These are phyloP conservation scores for Corydoras maculifer DNA, from an alignment of 2,113 vertebrate species.

Conservation along the genomic window DNA sequence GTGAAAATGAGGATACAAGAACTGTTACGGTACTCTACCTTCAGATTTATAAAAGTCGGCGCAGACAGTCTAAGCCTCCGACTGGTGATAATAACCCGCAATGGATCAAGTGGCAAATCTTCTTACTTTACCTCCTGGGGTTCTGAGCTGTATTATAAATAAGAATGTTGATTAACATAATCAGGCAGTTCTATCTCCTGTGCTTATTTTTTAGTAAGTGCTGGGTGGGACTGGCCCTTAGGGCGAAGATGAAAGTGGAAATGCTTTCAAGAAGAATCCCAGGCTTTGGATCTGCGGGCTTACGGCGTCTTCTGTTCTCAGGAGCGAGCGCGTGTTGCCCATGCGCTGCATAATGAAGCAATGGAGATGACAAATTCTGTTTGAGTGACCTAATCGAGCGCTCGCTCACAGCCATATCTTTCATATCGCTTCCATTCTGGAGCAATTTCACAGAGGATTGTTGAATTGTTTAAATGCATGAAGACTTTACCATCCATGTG, in stretches of 20 bases:
- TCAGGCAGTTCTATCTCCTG: conserved; percentile 29
- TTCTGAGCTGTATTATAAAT: conserved; percentile 14
- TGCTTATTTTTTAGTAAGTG: conserved; percentile 17
- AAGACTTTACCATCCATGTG: not conserved
- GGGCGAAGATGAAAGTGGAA: conserved; percentile 12
- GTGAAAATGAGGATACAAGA: too few relatives aligned
- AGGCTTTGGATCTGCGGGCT: conserved; percentile 13
- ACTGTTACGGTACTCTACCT: too few relatives aligned
- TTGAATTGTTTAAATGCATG: conserved; percentile 14
- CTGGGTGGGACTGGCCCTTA: not conserved
- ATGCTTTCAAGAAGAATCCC: not conserved
- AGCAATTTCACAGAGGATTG: conserved; percentile 16
- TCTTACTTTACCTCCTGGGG: conserved; percentile 5
- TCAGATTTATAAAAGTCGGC: too few relatives aligned
- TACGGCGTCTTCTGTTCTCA: conserved; percentile 10
- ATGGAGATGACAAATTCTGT: not conserved
- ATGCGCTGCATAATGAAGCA: conserved; percentile 18
- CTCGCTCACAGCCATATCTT: conserved; percentile 11
- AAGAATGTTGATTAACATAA: conserved; percentile 24
- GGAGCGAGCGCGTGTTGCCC: not conserved
- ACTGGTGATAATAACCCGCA: not conserved
- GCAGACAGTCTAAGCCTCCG: not conserved
- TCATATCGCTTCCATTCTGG: conserved; percentile 9
- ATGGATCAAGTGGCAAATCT: conserved; percentile 29
- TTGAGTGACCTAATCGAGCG: conserved; percentile 17